Percentiles rank a stretch among this genome's conserved stretches.
These are phyloP conservation scores for Lophochroa leadbeateri DNA, from an alignment of 2,113 vertebrate species.

Conservation along the genomic window DNA sequence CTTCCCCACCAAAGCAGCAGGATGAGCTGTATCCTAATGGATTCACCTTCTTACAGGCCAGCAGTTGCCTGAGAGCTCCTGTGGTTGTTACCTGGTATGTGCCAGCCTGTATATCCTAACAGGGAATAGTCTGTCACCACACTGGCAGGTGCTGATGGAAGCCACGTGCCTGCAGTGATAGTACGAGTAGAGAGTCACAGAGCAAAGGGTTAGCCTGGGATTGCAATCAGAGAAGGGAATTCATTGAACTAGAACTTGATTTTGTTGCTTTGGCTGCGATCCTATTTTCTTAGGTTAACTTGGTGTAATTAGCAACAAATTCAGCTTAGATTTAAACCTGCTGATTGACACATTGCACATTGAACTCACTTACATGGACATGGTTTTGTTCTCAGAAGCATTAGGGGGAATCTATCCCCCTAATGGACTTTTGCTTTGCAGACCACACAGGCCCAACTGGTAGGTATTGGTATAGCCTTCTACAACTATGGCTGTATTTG, in stretches of 20 bases:
- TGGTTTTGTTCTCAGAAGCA: neutral
- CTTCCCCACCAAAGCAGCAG: neutral
- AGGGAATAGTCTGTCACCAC: neutral
- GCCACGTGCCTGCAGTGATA: neutral
- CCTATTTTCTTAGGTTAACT: neutral
- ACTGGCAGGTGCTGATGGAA: neutral
- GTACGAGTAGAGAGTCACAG: accelerated
- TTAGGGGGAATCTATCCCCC: neutral
- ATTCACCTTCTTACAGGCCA: neutral
- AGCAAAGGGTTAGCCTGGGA: neutral
- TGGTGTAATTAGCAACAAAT: neutral
- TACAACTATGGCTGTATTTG: neutral
- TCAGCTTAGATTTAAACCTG: neutral
- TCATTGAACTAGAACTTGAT: neutral
- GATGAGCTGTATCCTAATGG: neutral
- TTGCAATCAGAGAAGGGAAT: neutral
- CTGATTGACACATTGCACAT: neutral
- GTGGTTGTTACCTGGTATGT: neutral
- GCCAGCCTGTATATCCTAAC: neutral
- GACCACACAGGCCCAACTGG: neutral
- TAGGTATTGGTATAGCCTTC: neutral
- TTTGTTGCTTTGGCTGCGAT: neutral
- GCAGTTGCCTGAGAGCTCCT: neutral
- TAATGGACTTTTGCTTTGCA: neutral
- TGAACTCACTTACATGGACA: neutral